Conservation (phyloP, 2,888 invertebrate genomes). For the Leptodirus hochenwartii region DNA sequence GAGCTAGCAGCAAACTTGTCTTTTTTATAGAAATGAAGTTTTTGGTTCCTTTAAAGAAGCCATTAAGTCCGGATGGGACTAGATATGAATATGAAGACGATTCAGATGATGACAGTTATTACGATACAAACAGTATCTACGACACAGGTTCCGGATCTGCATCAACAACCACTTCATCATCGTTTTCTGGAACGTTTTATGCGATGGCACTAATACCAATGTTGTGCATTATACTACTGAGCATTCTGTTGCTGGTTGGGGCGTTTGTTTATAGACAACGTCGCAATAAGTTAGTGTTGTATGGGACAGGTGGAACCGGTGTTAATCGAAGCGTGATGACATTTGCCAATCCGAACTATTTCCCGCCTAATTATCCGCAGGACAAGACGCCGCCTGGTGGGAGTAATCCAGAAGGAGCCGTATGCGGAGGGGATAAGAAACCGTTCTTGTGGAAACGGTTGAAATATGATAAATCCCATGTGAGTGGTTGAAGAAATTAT, state of each 20-base stretch:
- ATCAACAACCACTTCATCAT: neutral
- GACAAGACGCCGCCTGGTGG: slow-evolving; percentile 4
- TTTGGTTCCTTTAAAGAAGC: too few species aligned
- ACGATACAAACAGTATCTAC: too few species aligned
- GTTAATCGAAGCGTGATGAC: slow-evolving; percentile 64
- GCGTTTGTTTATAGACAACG: slow-evolving; percentile 29
- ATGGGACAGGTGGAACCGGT: slow-evolving; percentile 37
- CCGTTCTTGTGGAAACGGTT: slow-evolving; percentile 53
- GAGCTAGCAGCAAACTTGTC: too few species aligned
- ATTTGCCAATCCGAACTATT: slow-evolving; percentile 81
- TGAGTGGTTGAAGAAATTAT: slow-evolving; percentile 26
- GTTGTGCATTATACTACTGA: slow-evolving; percentile 25
- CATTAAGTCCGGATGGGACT: too few species aligned
- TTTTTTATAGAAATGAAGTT: too few species aligned
- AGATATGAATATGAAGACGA: too few species aligned
- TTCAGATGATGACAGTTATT: too few species aligned
- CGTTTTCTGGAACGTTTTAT: slow-evolving; percentile 14
- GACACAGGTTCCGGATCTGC: neutral
- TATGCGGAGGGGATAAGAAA: slow-evolving; percentile 28
- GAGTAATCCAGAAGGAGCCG: slow-evolving; percentile 9
- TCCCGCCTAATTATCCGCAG: too few species aligned
- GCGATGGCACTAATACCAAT: slow-evolving; percentile 26
- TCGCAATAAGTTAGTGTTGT: slow-evolving; percentile 33
- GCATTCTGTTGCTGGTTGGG: slow-evolving; percentile 22
- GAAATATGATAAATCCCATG: slow-evolving; percentile 64